These are phyloP conservation scores for Hecatera dysodea DNA, from an alignment of 2,888 invertebrate species.

Conservation along the genomic window DNA sequence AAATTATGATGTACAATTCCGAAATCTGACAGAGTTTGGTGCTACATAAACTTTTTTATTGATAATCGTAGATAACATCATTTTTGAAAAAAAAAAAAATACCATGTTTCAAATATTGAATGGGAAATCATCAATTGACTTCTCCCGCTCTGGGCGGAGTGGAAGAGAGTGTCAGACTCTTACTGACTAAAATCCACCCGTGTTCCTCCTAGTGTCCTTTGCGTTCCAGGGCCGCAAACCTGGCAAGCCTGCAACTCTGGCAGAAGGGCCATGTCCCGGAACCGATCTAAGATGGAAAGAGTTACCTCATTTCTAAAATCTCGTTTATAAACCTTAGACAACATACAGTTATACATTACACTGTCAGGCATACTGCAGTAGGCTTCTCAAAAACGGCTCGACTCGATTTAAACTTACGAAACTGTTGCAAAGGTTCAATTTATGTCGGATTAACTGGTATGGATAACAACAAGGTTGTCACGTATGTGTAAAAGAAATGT, in stretches of 20 bases:
- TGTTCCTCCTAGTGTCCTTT: no score
- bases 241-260: no score
- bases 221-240: no score
- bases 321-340: not conserved
- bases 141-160: no score
- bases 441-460: conserved; percentile 44
- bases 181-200: no score
- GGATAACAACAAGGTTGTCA: conserved; percentile 47
- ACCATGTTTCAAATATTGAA: no score
- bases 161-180: no score
- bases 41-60: not conserved
- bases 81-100: no score
- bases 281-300: not conserved
- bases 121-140: no score
- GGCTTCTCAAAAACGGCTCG: conserved; percentile 33
- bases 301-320: not conserved
- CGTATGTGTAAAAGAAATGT: conserved; percentile 9
- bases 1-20: not conserved
- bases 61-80: not conserved
- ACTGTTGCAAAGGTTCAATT: conserved; percentile 52
- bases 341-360: not conserved
- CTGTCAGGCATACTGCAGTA: conserved; percentile 26
- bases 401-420: conserved; percentile 18
- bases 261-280: no score
- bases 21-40: not conserved